These are phyloP conservation scores for Palythoa grandiflora DNA, from an alignment of 92 coral and sea anemone species.

Conservation along the genomic window DNA sequence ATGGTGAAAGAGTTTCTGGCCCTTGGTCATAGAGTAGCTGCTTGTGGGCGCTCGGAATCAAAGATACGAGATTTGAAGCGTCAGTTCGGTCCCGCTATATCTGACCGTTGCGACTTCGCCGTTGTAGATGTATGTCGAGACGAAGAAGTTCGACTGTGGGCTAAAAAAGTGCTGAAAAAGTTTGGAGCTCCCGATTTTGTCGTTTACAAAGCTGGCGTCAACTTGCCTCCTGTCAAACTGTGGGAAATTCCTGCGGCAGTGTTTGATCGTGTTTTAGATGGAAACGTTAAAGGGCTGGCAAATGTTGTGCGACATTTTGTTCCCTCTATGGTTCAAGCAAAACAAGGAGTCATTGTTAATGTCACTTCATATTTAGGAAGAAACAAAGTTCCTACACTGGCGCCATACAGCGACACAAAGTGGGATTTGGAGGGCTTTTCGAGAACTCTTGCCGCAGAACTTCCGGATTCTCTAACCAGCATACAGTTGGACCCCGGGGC, in stretches of 20 bases:
- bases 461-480: conserved; percentile 48
- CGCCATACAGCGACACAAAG: conserved; percentile 39
- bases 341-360: conserved; percentile 45
- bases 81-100: conserved; percentile 12
- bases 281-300: conserved; percentile 47
- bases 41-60: conserved; percentile 48
- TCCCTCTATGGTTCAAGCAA: conserved; percentile 40
- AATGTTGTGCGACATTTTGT: conserved; percentile 60
- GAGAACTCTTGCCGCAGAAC: conserved; percentile 50
- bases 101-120: conserved; percentile 50
- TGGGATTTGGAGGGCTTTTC: conserved; percentile 62
- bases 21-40: conserved; percentile 57
- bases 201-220: conserved; percentile 48
- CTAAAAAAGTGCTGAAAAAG: conserved; percentile 22
- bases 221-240: conserved; percentile 33
- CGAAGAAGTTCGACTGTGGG: conserved; percentile 51
- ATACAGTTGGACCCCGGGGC: conserved; percentile 57
- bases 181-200: conserved; percentile 52
- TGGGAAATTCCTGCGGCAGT: conserved; percentile 57
- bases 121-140: conserved; percentile 46
- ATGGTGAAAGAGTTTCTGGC: conserved; percentile 45
- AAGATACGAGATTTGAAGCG: conserved; percentile 43
- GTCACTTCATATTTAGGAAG: conserved; percentile 54
- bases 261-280: conserved; percentile 55
- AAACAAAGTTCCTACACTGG: conserved; percentile 39